phyloP scores from a whole-genome alignment of 1,140 invertebrate species.

The Colletes gigas region DNA sequence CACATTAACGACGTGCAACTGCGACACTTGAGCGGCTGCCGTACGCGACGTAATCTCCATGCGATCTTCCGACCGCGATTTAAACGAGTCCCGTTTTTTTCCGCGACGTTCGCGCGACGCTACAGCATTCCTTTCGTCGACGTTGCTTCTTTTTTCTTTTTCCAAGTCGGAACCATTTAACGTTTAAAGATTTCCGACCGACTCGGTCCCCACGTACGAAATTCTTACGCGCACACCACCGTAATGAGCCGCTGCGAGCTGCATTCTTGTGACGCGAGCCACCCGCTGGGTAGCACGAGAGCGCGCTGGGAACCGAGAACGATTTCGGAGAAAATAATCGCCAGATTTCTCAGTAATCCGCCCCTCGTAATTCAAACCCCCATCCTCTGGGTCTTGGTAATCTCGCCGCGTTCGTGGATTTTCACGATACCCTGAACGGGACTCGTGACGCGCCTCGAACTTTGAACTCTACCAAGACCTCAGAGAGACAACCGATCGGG shows the following conservation, averaged over 20 bases:
- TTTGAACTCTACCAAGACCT: too few relatives aligned
- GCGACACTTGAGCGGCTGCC: conserved; percentile 58
- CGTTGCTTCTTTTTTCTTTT: conserved; percentile 19
- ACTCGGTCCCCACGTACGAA: conserved; percentile 22
- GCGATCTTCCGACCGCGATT: conserved; percentile 53
- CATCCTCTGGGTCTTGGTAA: too few relatives aligned
- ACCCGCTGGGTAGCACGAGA: conserved; percentile 53
- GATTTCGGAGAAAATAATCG: conserved; percentile 51
- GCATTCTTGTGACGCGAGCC: conserved; percentile 59
- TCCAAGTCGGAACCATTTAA: not conserved
- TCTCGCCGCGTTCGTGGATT: too few relatives aligned
- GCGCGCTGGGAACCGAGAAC: conserved; percentile 40
- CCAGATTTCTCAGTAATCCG: conserved; percentile 39
- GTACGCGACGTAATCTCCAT: conserved; percentile 48
- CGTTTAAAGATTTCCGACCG: too few relatives aligned
- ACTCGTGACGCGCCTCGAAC: too few relatives aligned
- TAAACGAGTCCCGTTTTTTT: conserved; percentile 33
- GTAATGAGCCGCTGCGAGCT: conserved; percentile 58
- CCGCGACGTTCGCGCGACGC: not conserved
- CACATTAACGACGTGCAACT: conserved; percentile 61
- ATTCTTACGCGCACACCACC: conserved; percentile 51
- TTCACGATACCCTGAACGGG: too few relatives aligned
- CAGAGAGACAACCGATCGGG: too few relatives aligned
- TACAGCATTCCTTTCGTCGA: not conserved
- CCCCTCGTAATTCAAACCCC: too few relatives aligned